Evolutionary conservation across 2,797 vertebrate species (phyloP), one percentile per base, ranked within the genome.

Genomic region (Ataeniobius toweri): DNA sequence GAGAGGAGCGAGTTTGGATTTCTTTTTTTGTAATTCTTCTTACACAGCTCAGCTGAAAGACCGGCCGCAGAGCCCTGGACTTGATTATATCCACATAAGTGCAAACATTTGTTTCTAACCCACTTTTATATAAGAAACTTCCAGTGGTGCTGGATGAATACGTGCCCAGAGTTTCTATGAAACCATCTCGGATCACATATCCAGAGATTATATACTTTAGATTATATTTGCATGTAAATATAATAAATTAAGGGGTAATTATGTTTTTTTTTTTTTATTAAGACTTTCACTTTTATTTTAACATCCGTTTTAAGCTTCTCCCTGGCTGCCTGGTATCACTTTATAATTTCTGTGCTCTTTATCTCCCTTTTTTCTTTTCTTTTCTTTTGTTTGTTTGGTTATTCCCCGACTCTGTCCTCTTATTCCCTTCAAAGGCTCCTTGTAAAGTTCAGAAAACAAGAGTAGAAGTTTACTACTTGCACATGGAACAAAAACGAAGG

Each of bases 41-140:
- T 81, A 88, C 78, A 76, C 85, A 84, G 91, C 91, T 86, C 87
- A 93, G 91, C 92, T 92, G 90, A 92, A 89, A 89, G 90, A 87
- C 87, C 85, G 50, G 91, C 91, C 91, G 48, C 92, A 91, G 88
- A 92, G 91, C 86, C 89, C 86, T 85, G 78, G 89, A 90, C 93
- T 91, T 94, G 94, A 94, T 95, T 93, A 92, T 91, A 93, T 94
- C 94, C 94, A 94, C 94, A 95, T 94, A 93, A 94, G 90, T 90
- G 89, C 90, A 94, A 94, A 94, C 94, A 94, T 94, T 95, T 95
- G 94, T 92, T 95, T 94, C 94, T 93, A 94, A 95, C 94, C 87
- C 87, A 74, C 67, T 89, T 94, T 94, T 95, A 93, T 94, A 94
- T 94, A 94, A 94, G 92, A 93, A 92, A 92, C 93, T 94, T 95